A percentile compares a stretch with the other conserved stretches of the same genome.
Conservation (phyloP, 2,797 vertebrate genomes). For the Serranus cabrilla region DNA sequence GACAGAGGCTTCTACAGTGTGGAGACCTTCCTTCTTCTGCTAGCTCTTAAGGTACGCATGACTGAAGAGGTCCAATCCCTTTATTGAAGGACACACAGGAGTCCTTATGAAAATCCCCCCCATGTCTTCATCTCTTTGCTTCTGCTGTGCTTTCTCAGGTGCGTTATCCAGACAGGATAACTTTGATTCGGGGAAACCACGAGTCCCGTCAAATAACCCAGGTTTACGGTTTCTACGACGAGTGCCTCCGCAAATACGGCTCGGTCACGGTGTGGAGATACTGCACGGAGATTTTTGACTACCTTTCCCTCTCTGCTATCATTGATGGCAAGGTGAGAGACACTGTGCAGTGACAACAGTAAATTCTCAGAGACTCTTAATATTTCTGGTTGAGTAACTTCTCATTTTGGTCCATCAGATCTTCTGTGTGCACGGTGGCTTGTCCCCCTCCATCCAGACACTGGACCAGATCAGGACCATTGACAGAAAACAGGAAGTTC, state of each 20-base stretch:
- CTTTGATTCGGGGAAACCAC: slow-evolving; percentile 94
- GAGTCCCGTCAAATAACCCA: slow-evolving; percentile 97
- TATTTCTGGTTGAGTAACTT: neutral
- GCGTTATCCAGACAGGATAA: slow-evolving; percentile 96
- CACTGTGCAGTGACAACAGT: neutral
- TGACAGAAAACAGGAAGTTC: slow-evolving; percentile 97
- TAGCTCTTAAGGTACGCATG: slow-evolving; percentile 91
- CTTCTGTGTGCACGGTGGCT: slow-evolving; percentile 95
- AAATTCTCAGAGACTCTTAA: neutral
- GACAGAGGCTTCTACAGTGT: slow-evolving; percentile 97
- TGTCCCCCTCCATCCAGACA: slow-evolving; percentile 97
- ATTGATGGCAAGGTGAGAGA: slow-evolving; percentile 94
- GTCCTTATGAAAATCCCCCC: neutral
- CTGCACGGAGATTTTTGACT: slow-evolving; percentile 98
- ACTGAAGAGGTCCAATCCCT: no score
- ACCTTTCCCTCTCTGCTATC: slow-evolving; percentile 96
- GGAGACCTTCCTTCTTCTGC: slow-evolving; percentile 94
- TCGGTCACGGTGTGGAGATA: slow-evolving; percentile 97
- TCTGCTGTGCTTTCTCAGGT: slow-evolving; percentile 82
- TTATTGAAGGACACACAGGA: neutral
- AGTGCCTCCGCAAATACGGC: slow-evolving; percentile 95
- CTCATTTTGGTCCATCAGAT: slow-evolving; percentile 82
- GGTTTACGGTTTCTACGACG: slow-evolving; percentile 96
- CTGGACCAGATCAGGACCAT: slow-evolving; percentile 97
- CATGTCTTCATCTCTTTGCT: neutral